Evolutionary conservation across 1,140 invertebrate genomes (phyloP), one percentile per base, ranked within the genome.

Genomic region (Drosophila serrata): DNA sequence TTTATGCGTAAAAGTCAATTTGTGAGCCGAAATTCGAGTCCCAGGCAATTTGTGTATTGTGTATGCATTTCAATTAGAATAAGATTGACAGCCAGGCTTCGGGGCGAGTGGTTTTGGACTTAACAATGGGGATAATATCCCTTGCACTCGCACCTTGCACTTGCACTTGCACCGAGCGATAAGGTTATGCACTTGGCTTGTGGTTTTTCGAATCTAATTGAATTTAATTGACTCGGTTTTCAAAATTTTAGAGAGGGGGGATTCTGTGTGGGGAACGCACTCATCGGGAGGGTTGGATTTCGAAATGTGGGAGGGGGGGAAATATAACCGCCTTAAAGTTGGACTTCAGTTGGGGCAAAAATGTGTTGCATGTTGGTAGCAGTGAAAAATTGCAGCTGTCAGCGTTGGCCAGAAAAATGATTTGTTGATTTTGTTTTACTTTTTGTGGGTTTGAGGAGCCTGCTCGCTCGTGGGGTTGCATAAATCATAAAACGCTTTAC

Each of bases 211-310:
- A 85, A 73, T 79, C 79, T 85, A 90, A 90, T 90, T 90, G 86
- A 85, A 85, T 90, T 90, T 90, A 90, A 90, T 90, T 90, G 85
- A 90, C 79, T 86, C 65, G 82, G 60, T 75, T 79, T 79, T 72
- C 13, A 19, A 24, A 51, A 57, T 33, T 60, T 11, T 8, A 1
- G 6, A 24, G 6, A 24, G 27, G 58, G 43, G 57, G 42, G 49
- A 27, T 31, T 53, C 43, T 58, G 59, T 35, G 42, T 33, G 40
- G 48, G 33, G 11, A 39, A 22, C n/a, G 46, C 43, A 49, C 43
- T 11, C 17, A 48, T 11, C 7, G 39, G 39, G 15, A 3, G 39
- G 61, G 61, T 0, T 67, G 46, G 46, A 42, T 29, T 48, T 61
- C 11, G 19, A 13, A 12, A 39, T 53, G 24, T 33, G 56, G 35